Conservation (phyloP, 2,888 invertebrate genomes). For the Melangyna quadrimaculata region DNA sequence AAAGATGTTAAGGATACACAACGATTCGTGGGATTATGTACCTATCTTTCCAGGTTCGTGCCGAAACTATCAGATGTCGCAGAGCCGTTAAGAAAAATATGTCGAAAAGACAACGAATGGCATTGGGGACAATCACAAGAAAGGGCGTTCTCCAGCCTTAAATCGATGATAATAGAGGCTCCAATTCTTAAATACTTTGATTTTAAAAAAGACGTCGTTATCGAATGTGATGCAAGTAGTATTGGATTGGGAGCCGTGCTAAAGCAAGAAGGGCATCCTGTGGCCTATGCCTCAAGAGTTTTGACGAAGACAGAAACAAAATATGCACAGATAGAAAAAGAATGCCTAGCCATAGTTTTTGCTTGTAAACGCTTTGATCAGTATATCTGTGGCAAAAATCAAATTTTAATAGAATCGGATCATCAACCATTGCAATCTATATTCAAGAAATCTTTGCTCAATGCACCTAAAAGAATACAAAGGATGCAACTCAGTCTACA, state of each 20-base stretch:
- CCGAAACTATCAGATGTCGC: no score
- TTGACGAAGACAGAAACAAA: neutral
- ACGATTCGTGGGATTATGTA: no score
- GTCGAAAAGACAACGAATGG: no score
- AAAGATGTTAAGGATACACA: no score
- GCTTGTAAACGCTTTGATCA: conserved; percentile 22
- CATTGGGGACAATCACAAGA: neutral
- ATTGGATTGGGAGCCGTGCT: conserved; percentile 6
- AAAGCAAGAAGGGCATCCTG: neutral
- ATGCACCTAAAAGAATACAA: neutral
- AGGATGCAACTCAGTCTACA: neutral
- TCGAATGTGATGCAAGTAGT: conserved; percentile 13
- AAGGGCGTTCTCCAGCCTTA: neutral
- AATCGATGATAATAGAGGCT: neutral
- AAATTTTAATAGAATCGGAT: neutral
- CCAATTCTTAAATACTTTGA: no score
- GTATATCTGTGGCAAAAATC: neutral
- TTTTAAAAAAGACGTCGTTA: no score
- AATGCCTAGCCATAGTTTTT: neutral
- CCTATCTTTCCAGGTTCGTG: no score
- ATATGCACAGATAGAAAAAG: conserved; percentile 20
- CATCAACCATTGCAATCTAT: neutral
- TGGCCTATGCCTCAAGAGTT: neutral
- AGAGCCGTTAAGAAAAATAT: neutral
- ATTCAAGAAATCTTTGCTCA: conserved; percentile 18